phyloP scores from a whole-genome alignment of 2,797 vertebrate genomes.

The Parauchenoglanis ngamensis region DNA sequence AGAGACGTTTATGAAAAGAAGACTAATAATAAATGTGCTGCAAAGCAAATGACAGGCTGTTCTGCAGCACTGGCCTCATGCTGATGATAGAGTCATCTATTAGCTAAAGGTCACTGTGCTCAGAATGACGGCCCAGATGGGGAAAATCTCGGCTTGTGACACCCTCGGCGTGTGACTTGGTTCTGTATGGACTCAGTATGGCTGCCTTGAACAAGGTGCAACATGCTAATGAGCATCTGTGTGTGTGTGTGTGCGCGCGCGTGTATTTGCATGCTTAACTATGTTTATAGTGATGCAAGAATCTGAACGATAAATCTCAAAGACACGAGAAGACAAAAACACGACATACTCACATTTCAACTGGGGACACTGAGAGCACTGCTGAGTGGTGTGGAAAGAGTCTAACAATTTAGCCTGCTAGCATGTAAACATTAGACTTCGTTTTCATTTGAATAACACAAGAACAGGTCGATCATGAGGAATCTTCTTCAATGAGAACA shows the following conservation, averaged over 20 bases:
- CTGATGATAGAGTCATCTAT: slow-evolving; percentile 40
- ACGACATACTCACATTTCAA: background rate
- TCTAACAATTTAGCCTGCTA: background rate
- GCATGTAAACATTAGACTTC: background rate
- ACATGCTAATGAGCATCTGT: slow-evolving; percentile 15
- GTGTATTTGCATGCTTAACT: background rate
- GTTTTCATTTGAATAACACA: background rate
- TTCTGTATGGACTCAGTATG: background rate
- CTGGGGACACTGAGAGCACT: background rate
- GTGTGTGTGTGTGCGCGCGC: slow-evolving; percentile 6
- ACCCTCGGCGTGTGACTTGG: background rate
- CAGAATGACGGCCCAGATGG: slow-evolving; percentile 35
- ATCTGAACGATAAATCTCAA: background rate
- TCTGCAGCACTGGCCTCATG: background rate
- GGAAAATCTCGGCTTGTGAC: slow-evolving; percentile 20
- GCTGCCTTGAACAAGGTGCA: background rate
- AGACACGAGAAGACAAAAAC: background rate
- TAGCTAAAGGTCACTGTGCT: slow-evolving; percentile 47
- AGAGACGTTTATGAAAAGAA: slow-evolving; percentile 18
- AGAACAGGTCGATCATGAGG: background rate
- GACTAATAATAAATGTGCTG: slow-evolving; percentile 34
- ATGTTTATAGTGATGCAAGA: background rate
- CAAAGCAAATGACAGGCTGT: slow-evolving; percentile 27
- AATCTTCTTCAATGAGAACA: background rate
- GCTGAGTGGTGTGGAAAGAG: background rate